Percentiles rank a stretch among this genome's conserved stretches.
These are phyloP conservation scores for Melipona beecheii DNA, from an alignment of 2,888 invertebrate species.

Conservation along the genomic window DNA sequence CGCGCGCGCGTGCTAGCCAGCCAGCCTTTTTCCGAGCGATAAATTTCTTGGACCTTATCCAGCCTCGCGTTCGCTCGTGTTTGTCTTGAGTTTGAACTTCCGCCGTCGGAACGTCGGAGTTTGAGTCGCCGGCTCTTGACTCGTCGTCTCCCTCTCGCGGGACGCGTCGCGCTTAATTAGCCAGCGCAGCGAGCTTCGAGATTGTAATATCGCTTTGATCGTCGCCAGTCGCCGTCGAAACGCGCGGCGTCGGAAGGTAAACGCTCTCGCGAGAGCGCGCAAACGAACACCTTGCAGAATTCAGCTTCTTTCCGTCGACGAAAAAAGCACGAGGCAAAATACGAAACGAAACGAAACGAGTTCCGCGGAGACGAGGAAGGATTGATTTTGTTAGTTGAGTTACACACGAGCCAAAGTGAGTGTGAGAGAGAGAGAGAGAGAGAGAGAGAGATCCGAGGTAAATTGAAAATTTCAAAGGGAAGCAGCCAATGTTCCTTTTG, in stretches of 20 bases:
- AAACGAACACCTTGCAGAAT: slow-evolving; percentile 1
- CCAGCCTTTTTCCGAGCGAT: slow-evolving; percentile 67
- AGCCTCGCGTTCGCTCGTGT: slow-evolving; percentile 67
- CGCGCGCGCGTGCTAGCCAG: slow-evolving; percentile 28
- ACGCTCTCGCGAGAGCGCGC: slow-evolving; percentile 12
- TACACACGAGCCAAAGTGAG: not conserved
- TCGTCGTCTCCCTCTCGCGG: slow-evolving; percentile 23
- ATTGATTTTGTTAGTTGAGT: no score
- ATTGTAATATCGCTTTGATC: slow-evolving; percentile 36
- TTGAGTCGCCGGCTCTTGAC: not conserved
- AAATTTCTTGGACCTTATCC: slow-evolving; percentile 74
- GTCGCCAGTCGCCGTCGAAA: not conserved
- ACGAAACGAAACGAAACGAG: not conserved
- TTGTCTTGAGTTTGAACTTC: slow-evolving; percentile 68
- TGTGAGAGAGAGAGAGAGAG: no score
- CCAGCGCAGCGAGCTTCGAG: slow-evolving; percentile 32
- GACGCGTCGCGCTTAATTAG: slow-evolving; percentile 46
- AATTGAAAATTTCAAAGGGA: not conserved
- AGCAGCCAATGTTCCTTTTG: not conserved
- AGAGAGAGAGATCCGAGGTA: not conserved
- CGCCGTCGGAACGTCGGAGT: slow-evolving; percentile 10
- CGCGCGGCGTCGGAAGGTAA: slow-evolving; percentile 4
- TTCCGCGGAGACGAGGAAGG: not conserved
- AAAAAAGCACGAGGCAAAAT: not conserved
- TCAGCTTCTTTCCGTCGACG: not conserved